phyloP scores from a whole-genome alignment of 2,797 vertebrate species.

The Bucorvus abyssinicus region DNA sequence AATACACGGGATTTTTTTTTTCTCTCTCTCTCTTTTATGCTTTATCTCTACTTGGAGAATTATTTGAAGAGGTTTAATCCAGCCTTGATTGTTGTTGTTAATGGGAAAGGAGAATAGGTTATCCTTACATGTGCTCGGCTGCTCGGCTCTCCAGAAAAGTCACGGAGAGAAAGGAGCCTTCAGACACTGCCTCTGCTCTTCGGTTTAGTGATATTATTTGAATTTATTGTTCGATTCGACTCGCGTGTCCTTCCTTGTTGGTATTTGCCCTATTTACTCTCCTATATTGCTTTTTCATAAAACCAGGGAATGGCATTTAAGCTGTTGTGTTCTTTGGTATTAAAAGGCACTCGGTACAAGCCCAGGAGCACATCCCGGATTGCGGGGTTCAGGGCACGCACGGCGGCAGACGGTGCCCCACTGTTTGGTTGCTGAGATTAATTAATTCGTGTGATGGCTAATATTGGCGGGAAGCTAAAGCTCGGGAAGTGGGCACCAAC shows the following conservation, averaged over 20 bases:
- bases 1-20: neutral
- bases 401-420: constrained; percentile 85
- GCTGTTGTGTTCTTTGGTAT: constrained; percentile 92
- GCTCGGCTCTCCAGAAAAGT: constrained; percentile 39
- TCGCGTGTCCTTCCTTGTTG: constrained; percentile 89
- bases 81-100: constrained; percentile 58
- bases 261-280: constrained; percentile 98
- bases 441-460: constrained; percentile 58
- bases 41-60: constrained; percentile 70
- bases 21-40: constrained; percentile 32
- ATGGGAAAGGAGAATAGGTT: constrained; percentile 56
- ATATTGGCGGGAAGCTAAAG: constrained; percentile 11
- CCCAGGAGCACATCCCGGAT: constrained; percentile 85
- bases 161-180: neutral
- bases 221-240: constrained; percentile 85
- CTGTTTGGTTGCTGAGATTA: constrained; percentile 75
- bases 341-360: constrained; percentile 88
- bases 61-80: constrained; percentile 58
- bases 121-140: constrained; percentile 21
- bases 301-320: constrained; percentile 94
- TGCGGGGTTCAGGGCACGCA: constrained; percentile 84
- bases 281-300: constrained; percentile 93
- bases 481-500: neutral
- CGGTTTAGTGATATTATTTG: constrained; percentile 72
- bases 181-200: constrained; percentile 12